phyloP scores from a whole-genome alignment of 2,797 vertebrate species.

The Hephaestus fuliginosus region DNA sequence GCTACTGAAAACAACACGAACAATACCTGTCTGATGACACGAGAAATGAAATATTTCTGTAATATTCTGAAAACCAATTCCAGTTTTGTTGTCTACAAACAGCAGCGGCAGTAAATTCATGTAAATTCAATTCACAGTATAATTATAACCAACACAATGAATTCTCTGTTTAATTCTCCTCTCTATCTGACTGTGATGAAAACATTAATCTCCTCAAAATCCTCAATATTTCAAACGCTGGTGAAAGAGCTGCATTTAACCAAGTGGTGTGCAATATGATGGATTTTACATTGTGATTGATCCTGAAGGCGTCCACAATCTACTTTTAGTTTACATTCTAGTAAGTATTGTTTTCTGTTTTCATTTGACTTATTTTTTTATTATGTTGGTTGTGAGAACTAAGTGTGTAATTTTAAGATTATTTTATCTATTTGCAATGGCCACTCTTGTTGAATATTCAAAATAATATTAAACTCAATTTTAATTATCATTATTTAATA shows the following conservation, averaged over 20 bases:
- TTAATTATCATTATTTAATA: no score
- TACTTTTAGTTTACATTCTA: no score
- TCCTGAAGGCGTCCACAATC: no score
- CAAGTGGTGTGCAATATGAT: no score
- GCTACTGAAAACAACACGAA: slow-evolving; percentile 2
- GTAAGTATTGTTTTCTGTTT: no score
- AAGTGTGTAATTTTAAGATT: no score
- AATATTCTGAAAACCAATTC: slow-evolving; percentile 31
- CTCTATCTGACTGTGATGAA: slow-evolving; percentile 57
- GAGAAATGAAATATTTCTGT: slow-evolving; percentile 27
- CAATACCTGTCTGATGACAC: not conserved
- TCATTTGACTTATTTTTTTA: no score
- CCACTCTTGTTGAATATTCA: no score
- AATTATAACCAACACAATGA: slow-evolving; percentile 54
- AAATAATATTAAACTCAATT: no score
- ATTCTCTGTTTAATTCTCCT: slow-evolving; percentile 55
- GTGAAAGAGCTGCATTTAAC: slow-evolving; percentile 43
- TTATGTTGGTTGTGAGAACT: no score
- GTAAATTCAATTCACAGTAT: slow-evolving; percentile 23
- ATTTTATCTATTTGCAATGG: no score
- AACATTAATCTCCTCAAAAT: slow-evolving; percentile 46
- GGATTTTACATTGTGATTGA: no score
- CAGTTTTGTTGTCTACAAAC: slow-evolving; percentile 5
- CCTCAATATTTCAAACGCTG: slow-evolving; percentile 25
- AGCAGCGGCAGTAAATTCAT: slow-evolving; percentile 27